These are phyloP conservation scores for Empis livida DNA, from an alignment of 2,888 invertebrate species.

Conservation along the genomic window DNA sequence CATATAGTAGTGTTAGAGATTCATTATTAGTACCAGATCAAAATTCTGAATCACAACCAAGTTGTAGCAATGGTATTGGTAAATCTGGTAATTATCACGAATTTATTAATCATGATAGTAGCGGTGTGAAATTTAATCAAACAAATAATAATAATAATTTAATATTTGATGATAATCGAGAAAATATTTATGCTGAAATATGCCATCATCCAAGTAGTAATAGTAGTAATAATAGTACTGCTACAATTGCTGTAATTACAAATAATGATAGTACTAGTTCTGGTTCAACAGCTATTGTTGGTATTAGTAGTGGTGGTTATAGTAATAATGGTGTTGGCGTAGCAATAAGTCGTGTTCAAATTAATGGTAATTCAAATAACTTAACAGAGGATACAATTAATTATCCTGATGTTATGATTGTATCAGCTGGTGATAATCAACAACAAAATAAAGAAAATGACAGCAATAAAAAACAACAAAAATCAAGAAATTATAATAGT, in stretches of 20 bases:
- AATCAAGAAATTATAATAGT: constrained; percentile 2
- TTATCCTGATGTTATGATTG: background rate
- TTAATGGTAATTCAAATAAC: constrained; percentile 27
- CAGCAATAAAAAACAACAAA: background rate
- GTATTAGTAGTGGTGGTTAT: constrained; percentile 18
- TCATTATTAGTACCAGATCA: constrained; percentile 36
- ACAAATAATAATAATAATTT: constrained; percentile 11
- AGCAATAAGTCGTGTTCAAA: constrained; percentile 31
- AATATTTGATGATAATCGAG: constrained; percentile 35
- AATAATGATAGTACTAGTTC: background rate
- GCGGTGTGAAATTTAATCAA: constrained; percentile 3
- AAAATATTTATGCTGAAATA: constrained; percentile 60
- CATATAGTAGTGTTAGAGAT: constrained; percentile 57
- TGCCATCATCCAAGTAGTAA: constrained; percentile 30
- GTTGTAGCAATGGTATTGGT: constrained; percentile 14
- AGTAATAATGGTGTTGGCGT: constrained; percentile 17
- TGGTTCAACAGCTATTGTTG: constrained; percentile 3
- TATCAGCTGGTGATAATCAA: background rate
- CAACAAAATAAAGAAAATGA: background rate
- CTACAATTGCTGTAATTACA: background rate
- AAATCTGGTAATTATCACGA: constrained; percentile 7
- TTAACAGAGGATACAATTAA: constrained; percentile 10
- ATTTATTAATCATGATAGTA: background rate
- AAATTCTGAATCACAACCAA: background rate
- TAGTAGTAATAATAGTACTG: constrained; percentile 3